phyloP scores from a whole-genome alignment of 1,140 invertebrate species.

The Bombus waltoni region DNA sequence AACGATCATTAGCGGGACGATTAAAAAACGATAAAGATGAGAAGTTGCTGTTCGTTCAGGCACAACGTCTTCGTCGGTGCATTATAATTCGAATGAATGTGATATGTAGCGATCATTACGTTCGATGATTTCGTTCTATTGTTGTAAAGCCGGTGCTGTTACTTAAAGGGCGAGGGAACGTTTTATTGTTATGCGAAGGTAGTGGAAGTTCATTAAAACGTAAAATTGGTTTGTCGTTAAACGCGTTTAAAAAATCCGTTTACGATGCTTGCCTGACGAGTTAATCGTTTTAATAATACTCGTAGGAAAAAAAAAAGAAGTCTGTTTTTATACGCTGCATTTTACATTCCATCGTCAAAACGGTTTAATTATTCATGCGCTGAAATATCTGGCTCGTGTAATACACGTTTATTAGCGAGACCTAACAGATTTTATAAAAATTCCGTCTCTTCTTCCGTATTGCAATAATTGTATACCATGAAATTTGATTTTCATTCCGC shows the following conservation, averaged over 20 bases:
- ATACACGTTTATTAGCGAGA: not conserved
- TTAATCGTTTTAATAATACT: conserved; percentile 22
- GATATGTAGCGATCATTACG: not conserved
- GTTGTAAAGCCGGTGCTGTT: not conserved
- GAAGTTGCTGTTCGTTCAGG: not conserved
- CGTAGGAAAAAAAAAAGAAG: conserved; percentile 37
- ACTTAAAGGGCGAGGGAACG: conserved; percentile 16
- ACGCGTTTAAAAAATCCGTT: not conserved
- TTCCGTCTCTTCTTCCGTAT: not conserved
- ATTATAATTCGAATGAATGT: not conserved
- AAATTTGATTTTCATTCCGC: not conserved
- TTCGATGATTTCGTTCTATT: conserved; percentile 11
- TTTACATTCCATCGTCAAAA: not conserved
- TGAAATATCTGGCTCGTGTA: conserved; percentile 16
- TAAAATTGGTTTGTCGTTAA: conserved; percentile 19
- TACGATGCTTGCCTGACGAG: not conserved
- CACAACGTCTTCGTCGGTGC: not conserved
- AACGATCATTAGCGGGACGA: not conserved
- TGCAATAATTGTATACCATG: not conserved
- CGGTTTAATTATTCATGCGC: not conserved
- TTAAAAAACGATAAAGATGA: not conserved
- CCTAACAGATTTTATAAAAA: not conserved
- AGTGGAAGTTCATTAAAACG: conserved; percentile 34
- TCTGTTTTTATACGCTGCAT: conserved; percentile 28
- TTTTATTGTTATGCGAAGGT: conserved; percentile 5